These are phyloP conservation scores for Bufo gargarizans DNA, from an alignment of 2,113 vertebrate genomes.

Conservation along the genomic window DNA sequence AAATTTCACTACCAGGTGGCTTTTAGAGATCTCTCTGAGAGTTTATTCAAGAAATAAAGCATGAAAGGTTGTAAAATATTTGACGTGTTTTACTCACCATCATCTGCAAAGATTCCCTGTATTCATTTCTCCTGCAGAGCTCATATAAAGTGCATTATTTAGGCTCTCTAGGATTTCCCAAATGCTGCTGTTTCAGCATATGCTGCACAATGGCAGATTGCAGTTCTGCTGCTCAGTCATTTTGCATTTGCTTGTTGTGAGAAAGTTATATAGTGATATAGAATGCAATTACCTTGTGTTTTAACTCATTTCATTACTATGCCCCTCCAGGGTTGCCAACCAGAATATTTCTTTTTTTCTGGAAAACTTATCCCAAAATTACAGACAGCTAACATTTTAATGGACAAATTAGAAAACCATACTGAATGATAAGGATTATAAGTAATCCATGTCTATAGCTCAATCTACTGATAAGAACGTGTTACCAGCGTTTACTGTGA, in stretches of 20 bases:
- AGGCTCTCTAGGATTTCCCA: conserved; percentile 36
- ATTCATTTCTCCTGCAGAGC: conserved; percentile 47
- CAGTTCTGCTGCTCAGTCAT: background rate
- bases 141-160: conserved; percentile 42
- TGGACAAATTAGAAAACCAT: no score
- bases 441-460: no score
- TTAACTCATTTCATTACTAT: background rate
- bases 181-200: conserved; percentile 1
- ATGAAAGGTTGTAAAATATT: conserved; percentile 54
- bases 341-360: no score
- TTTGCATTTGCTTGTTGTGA: conserved; percentile 27
- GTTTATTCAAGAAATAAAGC: conserved; percentile 56
- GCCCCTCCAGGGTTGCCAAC: background rate
- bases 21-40: conserved; percentile 54
- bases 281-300: background rate
- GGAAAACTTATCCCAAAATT: no score
- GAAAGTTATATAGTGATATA: background rate
- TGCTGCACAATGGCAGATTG: conserved; percentile 11
- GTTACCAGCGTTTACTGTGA: no score
- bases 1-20: conserved; percentile 56
- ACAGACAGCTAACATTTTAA: no score
- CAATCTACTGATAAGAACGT: no score
- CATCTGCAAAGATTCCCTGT: conserved; percentile 55
- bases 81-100: conserved; percentile 56
- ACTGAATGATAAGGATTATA: no score